A percentile compares a stretch with the other conserved stretches of the same genome.
These are phyloP conservation scores for Ivindomyrus marchei DNA, from an alignment of 2,113 vertebrate species.

Conservation along the genomic window DNA sequence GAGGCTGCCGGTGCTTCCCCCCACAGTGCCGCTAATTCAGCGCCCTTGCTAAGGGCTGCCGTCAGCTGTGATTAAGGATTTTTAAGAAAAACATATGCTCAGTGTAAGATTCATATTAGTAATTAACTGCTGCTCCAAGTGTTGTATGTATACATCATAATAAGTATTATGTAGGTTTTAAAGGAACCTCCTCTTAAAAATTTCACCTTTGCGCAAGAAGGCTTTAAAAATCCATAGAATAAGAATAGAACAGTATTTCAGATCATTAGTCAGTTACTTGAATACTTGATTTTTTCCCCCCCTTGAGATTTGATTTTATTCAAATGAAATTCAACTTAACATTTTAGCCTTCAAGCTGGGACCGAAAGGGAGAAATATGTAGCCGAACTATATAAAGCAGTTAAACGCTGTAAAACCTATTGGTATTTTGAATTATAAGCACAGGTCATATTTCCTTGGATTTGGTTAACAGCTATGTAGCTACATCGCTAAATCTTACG, in stretches of 20 bases:
- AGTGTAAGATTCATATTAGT: neutral
- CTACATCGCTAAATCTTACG: neutral
- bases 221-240: neutral
- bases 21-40: slow-evolving; percentile 13
- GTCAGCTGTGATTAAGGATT: neutral
- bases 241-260: neutral
- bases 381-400: neutral
- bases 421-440: neutral
- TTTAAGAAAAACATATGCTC: neutral
- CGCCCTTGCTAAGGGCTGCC: neutral
- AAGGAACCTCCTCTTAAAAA: neutral
- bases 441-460: neutral
- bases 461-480: neutral
- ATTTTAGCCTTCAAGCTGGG: neutral
- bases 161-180: neutral
- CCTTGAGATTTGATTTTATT: neutral
- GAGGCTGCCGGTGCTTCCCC: slow-evolving; percentile 34
- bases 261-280: neutral
- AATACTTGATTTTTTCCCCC: neutral
- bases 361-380: neutral
- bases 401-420: neutral
- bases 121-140: neutral
- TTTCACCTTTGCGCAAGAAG: neutral
- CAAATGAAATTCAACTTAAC: neutral
- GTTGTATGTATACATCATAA: neutral